These are phyloP conservation scores for Eugnorisma glareosa DNA, from an alignment of 2,888 invertebrate genomes.

Conservation along the genomic window DNA sequence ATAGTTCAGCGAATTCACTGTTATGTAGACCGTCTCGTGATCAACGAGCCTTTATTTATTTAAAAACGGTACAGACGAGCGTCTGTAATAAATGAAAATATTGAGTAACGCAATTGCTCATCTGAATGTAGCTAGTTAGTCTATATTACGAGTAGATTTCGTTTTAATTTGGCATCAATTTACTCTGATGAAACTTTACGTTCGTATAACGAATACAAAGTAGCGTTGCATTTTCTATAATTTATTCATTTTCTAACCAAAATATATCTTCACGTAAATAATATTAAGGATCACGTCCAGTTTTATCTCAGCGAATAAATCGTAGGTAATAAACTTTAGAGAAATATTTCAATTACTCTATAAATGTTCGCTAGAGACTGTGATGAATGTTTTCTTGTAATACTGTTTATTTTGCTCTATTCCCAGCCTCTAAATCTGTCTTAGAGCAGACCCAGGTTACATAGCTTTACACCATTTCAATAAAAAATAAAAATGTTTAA, in stretches of 20 bases:
- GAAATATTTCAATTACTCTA: slow-evolving; percentile 63
- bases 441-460: slow-evolving; percentile 50
- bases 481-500: slow-evolving; percentile 37
- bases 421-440: slow-evolving; percentile 53
- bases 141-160: slow-evolving; percentile 45
- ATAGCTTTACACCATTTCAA: slow-evolving; percentile 27
- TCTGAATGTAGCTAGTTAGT: slow-evolving; percentile 17
- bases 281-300: slow-evolving; percentile 51
- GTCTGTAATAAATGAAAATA: slow-evolving; percentile 20
- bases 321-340: slow-evolving; percentile 50
- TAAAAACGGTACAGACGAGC: neutral
- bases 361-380: slow-evolving; percentile 59
- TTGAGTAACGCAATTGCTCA: slow-evolving; percentile 8
- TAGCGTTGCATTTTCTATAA: slow-evolving; percentile 19
- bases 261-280: slow-evolving; percentile 34
- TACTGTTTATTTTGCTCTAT: slow-evolving; percentile 62
- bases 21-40: slow-evolving; percentile 20
- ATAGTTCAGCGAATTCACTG: slow-evolving; percentile 29
- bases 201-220: slow-evolving; percentile 17
- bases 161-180: slow-evolving; percentile 49
- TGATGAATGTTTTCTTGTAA: slow-evolving; percentile 58
- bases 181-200: neutral
- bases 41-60: slow-evolving; percentile 21
- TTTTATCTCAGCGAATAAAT: slow-evolving; percentile 50
- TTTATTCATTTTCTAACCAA: slow-evolving; percentile 29